phyloP scores from a whole-genome alignment of 2,797 vertebrate species.

The Manis javanica region DNA sequence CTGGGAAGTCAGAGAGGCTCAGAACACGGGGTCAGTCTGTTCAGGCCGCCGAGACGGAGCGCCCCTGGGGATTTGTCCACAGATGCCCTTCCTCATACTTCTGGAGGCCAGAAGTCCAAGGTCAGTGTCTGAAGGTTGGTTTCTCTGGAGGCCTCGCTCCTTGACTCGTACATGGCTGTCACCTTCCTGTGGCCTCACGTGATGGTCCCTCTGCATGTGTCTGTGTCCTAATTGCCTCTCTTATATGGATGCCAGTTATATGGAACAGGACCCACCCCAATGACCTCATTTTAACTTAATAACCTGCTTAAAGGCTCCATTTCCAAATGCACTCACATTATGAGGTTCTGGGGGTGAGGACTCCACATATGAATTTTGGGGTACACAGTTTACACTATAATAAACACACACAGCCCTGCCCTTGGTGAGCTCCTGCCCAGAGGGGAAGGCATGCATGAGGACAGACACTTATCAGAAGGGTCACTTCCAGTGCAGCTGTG shows the following conservation, averaged over 20 bases:
- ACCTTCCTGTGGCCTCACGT: rapidly evolving
- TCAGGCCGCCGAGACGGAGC: not conserved
- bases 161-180: not conserved
- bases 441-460: not conserved
- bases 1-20: not conserved
- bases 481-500: not conserved
- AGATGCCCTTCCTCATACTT: not conserved
- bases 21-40: not conserved
- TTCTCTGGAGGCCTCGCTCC: not conserved
- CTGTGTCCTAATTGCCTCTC: not conserved
- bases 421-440: not conserved
- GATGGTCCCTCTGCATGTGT: not conserved
- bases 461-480: no score
- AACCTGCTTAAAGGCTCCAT: not conserved
- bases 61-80: not conserved
- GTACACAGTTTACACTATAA: not conserved
- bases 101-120: not conserved
- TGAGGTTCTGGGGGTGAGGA: not conserved
- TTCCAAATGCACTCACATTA: not conserved
- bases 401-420: not conserved
- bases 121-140: not conserved
- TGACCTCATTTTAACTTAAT: not conserved
- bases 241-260: not conserved
- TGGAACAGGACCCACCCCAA: not conserved
- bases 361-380: not conserved